A percentile compares a stretch with the other conserved stretches of the same genome.
Conservation (phyloP, 2,113 vertebrate genomes). For the Rhinoptilus africanus region DNA sequence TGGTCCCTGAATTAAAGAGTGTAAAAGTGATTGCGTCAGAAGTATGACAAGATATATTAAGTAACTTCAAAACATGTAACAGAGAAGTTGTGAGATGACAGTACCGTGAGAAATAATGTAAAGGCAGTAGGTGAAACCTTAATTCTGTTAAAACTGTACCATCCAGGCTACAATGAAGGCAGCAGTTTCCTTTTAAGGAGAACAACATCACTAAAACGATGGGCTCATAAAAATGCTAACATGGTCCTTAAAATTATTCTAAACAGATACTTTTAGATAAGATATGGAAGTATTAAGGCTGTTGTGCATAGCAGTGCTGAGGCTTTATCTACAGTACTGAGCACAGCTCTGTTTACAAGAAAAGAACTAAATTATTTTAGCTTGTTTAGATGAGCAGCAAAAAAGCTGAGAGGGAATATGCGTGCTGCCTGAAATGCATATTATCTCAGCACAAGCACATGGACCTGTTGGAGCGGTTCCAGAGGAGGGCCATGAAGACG, state of each 20-base stretch:
- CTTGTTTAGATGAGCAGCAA: conserved; percentile 7
- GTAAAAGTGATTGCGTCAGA: not conserved
- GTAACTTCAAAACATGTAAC: not conserved
- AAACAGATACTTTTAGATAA: conserved; percentile 61
- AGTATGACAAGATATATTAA: not conserved
- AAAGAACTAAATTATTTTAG: not conserved
- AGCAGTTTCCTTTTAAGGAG: conserved; percentile 43
- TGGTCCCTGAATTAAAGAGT: not conserved
- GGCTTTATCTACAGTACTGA: not conserved
- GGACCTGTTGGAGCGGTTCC: too few relatives aligned
- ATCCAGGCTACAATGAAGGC: not conserved
- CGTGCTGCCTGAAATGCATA: not conserved
- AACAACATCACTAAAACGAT: not conserved
- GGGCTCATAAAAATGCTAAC: conserved; percentile 19
- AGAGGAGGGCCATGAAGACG: too few relatives aligned
- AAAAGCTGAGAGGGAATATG: not conserved
- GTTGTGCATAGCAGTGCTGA: not conserved
- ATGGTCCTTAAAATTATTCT: not conserved
- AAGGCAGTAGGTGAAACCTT: not conserved
- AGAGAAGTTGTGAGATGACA: not conserved
- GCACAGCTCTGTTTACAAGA: conserved; percentile 13
- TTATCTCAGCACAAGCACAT: not conserved
- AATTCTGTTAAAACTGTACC: not conserved
- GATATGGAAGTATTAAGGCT: conserved; percentile 20
- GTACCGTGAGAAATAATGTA: not conserved